phyloP scores from a whole-genome alignment of 2,113 vertebrate species.

The Proterorhinus semilunaris region DNA sequence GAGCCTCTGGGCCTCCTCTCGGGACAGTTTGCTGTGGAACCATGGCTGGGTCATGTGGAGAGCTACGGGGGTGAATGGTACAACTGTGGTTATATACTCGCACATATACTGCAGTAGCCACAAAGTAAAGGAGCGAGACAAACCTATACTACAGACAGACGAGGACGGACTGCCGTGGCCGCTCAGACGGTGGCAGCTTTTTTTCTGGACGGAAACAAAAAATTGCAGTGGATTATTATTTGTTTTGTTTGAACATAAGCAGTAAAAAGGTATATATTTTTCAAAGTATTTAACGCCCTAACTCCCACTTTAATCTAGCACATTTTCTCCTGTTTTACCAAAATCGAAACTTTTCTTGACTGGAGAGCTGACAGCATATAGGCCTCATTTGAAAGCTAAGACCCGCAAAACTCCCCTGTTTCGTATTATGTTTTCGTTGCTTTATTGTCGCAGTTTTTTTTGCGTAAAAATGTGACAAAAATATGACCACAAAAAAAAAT shows the following conservation, averaged over 20 bases:
- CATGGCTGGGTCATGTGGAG: constrained; percentile 91
- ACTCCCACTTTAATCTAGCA: too few species aligned
- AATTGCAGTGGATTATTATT: neutral
- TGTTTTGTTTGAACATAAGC: neutral
- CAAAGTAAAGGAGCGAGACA: constrained; percentile 8
- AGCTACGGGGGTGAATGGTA: constrained; percentile 61
- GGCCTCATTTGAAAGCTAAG: too few species aligned
- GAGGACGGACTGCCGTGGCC: constrained; percentile 85
- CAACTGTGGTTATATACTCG: neutral
- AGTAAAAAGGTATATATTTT: neutral
- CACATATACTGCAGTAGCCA: neutral
- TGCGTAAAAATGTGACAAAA: too few species aligned
- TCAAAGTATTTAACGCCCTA: neutral
- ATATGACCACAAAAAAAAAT: too few species aligned
- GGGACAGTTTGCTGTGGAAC: constrained; percentile 95
- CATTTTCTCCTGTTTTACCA: too few species aligned
- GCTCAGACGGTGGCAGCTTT: constrained; percentile 88
- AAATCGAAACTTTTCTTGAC: too few species aligned
- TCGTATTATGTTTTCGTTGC: too few species aligned
- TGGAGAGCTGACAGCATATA: too few species aligned
- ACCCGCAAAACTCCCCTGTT: too few species aligned
- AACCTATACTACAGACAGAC: constrained; percentile 83
- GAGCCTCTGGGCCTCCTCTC: constrained; percentile 90
- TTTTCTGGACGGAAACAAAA: constrained; percentile 78
- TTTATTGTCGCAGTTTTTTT: too few species aligned